Evolutionary conservation across 2,113 vertebrate species (phyloP), one percentile per base, ranked within the genome.

Genomic region (Platichthys flesus): DNA sequence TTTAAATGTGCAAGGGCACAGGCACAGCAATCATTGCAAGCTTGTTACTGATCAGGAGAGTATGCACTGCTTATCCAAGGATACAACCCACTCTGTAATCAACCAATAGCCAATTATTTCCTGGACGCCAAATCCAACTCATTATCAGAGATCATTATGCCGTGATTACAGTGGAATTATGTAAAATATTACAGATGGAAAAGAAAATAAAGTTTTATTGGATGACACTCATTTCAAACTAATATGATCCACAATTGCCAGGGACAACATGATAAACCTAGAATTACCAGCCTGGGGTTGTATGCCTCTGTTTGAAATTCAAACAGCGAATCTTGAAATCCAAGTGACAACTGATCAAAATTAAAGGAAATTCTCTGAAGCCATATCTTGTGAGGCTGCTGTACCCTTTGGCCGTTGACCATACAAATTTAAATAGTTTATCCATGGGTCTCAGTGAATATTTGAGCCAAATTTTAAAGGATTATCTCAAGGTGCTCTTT

Each of bases 1-100:
- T 64, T 45, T 54, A 85, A 60, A 59, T 71, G 18, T 6, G 68
- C 49, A 28, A 12, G 58, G 76, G 55, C 63, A 63, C 45, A 18
- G 20, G 58, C 4, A 23, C 42, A 77, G 70, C 70, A 84, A 85
- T 84, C 83, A 81, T 74, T 56, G 31, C 31, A 26, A 18, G 61
- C 64, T 71, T 70, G 59, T 71, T 64, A 51, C 15, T 77, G 74
- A 86, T 82, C 51, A 80, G 21, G 64, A 59, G 76, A 42, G 35
- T n/a, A 21, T 26, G 20, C 18, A 9, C 49, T 72, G 62, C 56
- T 80, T 65, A 76, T 74, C 51, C 54, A 71, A 80, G 66, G 51
- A 72, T 56, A 76, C 8, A 60, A 68, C 5, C 61, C 71, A 54
- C 61, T 83, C 73, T 76, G 60, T 71, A 86, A 90, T 91, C 87